Conservation (phyloP, 2,797 vertebrate genomes). For the Meda fulgida region DNA sequence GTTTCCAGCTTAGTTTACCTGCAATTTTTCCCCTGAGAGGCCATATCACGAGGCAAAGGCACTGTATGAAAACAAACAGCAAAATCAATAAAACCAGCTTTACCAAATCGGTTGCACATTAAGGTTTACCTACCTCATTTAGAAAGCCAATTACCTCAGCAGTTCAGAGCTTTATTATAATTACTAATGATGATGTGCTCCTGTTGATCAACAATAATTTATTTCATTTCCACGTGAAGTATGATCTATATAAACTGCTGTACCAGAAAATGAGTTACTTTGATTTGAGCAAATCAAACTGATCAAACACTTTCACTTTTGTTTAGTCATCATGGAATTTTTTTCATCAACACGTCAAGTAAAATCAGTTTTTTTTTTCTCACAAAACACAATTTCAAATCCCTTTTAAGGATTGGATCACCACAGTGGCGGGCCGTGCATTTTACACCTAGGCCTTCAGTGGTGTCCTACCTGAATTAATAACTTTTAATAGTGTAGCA, state of each 20-base stretch:
- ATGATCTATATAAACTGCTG: conserved; percentile 19
- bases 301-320: background rate
- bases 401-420: background rate
- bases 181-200: conserved; percentile 2
- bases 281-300: background rate
- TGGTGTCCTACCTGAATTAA: no score
- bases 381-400: background rate
- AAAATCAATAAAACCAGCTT: conserved; percentile 38
- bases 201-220: conserved; percentile 2
- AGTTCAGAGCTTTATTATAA: conserved; percentile 28
- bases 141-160: conserved; percentile 30
- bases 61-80: conserved; percentile 31
- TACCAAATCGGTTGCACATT: conserved; percentile 28
- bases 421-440: no score
- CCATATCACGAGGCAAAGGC: conserved; percentile 5
- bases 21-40: background rate
- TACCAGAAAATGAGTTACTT: background rate
- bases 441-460: no score
- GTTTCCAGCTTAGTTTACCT: conserved; percentile 14
- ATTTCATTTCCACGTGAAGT: background rate
- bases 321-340: background rate
- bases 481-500: no score
- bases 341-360: background rate
- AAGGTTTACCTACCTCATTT: conserved; percentile 23
- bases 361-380: background rate